Conservation (phyloP, 2,888 invertebrate genomes). For the Tetanocera ferruginea region DNA sequence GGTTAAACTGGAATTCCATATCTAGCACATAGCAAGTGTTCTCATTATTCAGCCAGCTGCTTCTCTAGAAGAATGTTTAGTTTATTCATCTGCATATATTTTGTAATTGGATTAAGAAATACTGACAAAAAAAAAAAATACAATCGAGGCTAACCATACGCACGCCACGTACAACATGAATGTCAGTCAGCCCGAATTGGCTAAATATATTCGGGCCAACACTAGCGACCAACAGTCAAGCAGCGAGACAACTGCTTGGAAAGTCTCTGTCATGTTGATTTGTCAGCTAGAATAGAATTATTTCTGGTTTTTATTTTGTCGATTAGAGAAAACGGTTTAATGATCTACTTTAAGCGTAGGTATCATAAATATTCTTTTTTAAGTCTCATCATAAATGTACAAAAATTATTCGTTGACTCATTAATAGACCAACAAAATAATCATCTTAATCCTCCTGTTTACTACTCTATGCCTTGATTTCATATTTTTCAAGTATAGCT, state of each 20-base stretch:
- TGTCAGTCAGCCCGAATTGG: neutral
- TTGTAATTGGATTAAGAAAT: conserved; percentile 25
- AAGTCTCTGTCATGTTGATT: neutral
- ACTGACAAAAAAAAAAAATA: neutral
- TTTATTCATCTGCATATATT: conserved; percentile 19
- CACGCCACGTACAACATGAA: neutral
- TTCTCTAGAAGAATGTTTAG: neutral
- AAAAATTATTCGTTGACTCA: neutral
- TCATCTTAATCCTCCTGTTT: neutral
- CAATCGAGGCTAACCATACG: conserved; percentile 10
- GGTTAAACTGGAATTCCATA: conserved; percentile 11
- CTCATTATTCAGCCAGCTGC: conserved; percentile 5
- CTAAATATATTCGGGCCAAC: neutral
- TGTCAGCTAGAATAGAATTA: neutral
- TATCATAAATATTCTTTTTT: neutral
- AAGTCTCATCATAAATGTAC: no score
- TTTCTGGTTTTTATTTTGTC: no score
- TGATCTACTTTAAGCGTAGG: neutral
- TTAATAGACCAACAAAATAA: neutral
- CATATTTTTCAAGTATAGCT: no score
- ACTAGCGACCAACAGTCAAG: no score
- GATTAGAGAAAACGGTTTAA: neutral
- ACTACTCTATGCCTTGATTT: neutral
- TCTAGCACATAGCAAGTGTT: conserved; percentile 22
- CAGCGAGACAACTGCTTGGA: neutral